Conservation (phyloP, 2,888 invertebrate species). For the Dorcus hopei region DNA sequence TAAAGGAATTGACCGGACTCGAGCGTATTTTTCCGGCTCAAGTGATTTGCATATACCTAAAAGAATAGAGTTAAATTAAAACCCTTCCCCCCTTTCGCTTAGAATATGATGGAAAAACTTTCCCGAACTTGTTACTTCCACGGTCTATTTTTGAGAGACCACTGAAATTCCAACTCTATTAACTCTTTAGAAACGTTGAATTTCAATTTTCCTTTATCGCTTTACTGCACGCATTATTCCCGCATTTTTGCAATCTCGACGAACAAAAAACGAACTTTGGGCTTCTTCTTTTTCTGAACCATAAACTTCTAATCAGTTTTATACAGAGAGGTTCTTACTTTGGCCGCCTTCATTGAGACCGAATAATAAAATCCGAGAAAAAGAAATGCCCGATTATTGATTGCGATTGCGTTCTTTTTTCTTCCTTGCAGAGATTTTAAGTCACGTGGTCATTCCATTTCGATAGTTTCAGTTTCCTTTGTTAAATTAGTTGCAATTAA, state of each 20-base stretch:
- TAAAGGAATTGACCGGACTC: conserved; percentile 11
- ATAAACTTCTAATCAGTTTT: conserved; percentile 12
- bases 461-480: no score
- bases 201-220: conserved; percentile 49
- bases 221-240: conserved; percentile 42
- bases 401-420: no score
- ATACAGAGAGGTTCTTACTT: conserved; percentile 1
- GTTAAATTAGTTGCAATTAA: no score
- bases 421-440: no score
- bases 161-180: conserved; percentile 37
- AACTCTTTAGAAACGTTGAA: conserved; percentile 46
- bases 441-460: no score
- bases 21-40: conserved; percentile 34
- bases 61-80: conserved; percentile 36
- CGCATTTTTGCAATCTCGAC: conserved; percentile 34
- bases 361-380: no score
- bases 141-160: conserved; percentile 33
- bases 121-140: conserved; percentile 38
- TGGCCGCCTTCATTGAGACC: no score
- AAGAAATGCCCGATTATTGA: no score
- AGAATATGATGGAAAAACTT: conserved; percentile 39
- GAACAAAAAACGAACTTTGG: conserved; percentile 14
- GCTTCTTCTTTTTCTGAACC: neutral
- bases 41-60: conserved; percentile 27
- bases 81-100: conserved; percentile 24